Conservation (phyloP, 2,797 vertebrate species). For the Gymnoscopelus microlampas region DNA sequence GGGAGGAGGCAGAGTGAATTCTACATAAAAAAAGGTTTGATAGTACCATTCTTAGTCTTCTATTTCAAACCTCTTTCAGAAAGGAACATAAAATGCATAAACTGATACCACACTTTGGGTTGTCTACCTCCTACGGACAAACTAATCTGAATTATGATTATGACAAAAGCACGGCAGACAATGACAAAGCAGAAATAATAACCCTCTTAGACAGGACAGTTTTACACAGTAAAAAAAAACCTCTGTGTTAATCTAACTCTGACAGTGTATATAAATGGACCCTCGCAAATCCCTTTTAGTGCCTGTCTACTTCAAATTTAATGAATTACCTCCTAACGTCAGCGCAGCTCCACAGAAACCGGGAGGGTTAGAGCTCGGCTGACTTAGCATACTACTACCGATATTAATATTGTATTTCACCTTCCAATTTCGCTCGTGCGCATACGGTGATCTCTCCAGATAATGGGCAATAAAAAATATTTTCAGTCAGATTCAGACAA, state of each 20-base stretch:
- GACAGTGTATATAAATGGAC: too few species aligned
- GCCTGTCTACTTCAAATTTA: slow-evolving; percentile 48
- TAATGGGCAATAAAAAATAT: not conserved
- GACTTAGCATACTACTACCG: slow-evolving; percentile 29
- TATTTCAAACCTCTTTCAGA: slow-evolving; percentile 13
- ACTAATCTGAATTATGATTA: slow-evolving; percentile 6
- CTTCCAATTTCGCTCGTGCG: not conserved
- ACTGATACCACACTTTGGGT: not conserved
- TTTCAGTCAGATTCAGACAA: slow-evolving; percentile 10
- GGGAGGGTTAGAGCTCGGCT: slow-evolving; percentile 24
- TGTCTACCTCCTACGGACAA: slow-evolving; percentile 11
- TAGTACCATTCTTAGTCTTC: not conserved
- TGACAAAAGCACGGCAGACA: slow-evolving; percentile 40
- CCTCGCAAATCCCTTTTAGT: not conserved
- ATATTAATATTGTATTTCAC: slow-evolving; percentile 21
- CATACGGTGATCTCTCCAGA: not conserved
- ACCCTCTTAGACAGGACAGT: slow-evolving; percentile 27
- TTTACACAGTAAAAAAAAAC: too few species aligned
- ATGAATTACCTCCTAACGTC: slow-evolving; percentile 50
- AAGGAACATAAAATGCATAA: not conserved
- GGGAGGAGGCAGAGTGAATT: not conserved
- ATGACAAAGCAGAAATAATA: slow-evolving; percentile 65
- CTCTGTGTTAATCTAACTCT: too few species aligned
- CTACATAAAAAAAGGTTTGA: slow-evolving; percentile 7
- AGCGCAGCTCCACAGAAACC: slow-evolving; percentile 14